These are phyloP conservation scores for Tetropium fuscum DNA, from an alignment of 2,888 invertebrate species.

Conservation along the genomic window DNA sequence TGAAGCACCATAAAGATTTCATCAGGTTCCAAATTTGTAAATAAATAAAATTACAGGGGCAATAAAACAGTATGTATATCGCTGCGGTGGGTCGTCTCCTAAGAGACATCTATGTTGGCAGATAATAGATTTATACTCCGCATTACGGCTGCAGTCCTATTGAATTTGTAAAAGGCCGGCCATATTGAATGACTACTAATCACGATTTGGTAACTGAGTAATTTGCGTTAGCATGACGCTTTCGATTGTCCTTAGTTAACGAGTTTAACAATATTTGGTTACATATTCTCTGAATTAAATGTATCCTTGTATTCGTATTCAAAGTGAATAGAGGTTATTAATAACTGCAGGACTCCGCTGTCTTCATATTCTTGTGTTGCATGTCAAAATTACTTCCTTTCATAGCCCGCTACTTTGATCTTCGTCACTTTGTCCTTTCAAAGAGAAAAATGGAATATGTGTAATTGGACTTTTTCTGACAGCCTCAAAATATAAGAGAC, in stretches of 20 bases:
- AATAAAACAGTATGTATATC: slow-evolving; percentile 21
- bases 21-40: slow-evolving; percentile 20
- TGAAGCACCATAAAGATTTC: slow-evolving; percentile 10
- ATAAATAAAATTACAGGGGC: slow-evolving; percentile 21
- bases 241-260: too few relatives aligned
- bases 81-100: slow-evolving; percentile 15
- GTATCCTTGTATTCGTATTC: background rate
- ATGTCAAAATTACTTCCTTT: slow-evolving; percentile 33
- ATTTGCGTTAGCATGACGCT: too few relatives aligned
- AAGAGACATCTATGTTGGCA: slow-evolving; percentile 14
- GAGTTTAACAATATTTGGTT: too few relatives aligned
- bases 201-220: too few relatives aligned
- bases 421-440: slow-evolving; percentile 25
- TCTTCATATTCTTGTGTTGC: too few relatives aligned
- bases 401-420: slow-evolving; percentile 27
- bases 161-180: slow-evolving; percentile 13
- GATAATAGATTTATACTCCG: slow-evolving; percentile 21
- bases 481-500: too few relatives aligned
- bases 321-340: slow-evolving; percentile 8
- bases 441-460: slow-evolving; percentile 27
- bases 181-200: background rate
- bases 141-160: slow-evolving; percentile 17
- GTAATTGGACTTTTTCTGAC: slow-evolving; percentile 22
- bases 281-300: too few relatives aligned
- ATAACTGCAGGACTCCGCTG: slow-evolving; percentile 7